A percentile compares a stretch with the other conserved stretches of the same genome.
phyloP scores from a whole-genome alignment of 2,888 invertebrate species.

The Drosophila quinaria region DNA sequence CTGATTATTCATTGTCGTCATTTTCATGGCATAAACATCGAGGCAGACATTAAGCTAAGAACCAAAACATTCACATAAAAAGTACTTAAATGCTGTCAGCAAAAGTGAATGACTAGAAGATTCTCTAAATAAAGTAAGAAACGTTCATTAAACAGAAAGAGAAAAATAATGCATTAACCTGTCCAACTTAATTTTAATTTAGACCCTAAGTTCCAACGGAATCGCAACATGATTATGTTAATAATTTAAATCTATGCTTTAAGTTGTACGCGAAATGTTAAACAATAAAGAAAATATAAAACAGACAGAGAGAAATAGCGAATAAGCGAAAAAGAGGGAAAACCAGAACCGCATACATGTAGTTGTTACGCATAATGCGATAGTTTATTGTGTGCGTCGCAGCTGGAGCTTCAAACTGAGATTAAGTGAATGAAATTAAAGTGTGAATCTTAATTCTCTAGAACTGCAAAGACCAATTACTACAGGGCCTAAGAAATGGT shows the following conservation, averaged over 20 bases:
- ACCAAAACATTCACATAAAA: constrained; percentile 30
- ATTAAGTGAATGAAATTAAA: constrained; percentile 60
- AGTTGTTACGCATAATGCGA: constrained; percentile 47
- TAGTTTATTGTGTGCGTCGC: constrained; percentile 47
- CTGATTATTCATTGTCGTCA: constrained; percentile 2
- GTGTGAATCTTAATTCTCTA: constrained; percentile 46
- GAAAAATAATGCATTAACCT: neutral
- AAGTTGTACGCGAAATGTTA: neutral
- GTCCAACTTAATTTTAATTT: too few species aligned
- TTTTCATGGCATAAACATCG: constrained; percentile 35
- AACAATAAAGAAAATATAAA: neutral
- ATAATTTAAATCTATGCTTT: neutral
- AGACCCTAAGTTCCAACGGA: neutral
- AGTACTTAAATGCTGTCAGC: neutral
- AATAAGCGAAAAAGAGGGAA: neutral
- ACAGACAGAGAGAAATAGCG: neutral
- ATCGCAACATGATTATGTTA: too few species aligned
- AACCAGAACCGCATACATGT: constrained; percentile 9
- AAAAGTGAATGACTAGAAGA: constrained; percentile 5
- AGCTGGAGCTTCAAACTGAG: constrained; percentile 30
- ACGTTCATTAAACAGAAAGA: too few species aligned
- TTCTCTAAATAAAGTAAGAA: constrained; percentile 27
- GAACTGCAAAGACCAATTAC: constrained; percentile 32
- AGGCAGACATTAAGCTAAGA: constrained; percentile 11
- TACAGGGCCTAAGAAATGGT: neutral